These are phyloP conservation scores for Hippocampus kuda DNA, from an alignment of 2,797 vertebrate species.

Conservation along the genomic window DNA sequence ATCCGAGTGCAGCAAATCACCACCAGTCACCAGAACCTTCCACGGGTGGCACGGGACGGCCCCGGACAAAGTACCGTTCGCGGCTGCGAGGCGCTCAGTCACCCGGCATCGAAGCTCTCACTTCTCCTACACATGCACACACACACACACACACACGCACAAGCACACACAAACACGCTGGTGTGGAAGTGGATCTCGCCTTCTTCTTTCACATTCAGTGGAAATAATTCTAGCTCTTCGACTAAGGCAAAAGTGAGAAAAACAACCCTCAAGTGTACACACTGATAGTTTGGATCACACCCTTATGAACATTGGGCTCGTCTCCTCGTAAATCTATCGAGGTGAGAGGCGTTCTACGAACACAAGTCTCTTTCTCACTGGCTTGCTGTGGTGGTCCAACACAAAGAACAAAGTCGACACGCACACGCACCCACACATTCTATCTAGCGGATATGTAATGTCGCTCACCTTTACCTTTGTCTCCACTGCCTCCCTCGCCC, in stretches of 20 bases:
- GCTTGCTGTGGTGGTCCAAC: constrained; percentile 35
- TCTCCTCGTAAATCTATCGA: constrained; percentile 29
- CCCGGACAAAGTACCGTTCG: constrained; percentile 62
- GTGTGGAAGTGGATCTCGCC: neutral
- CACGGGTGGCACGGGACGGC: constrained; percentile 54
- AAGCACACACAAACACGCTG: neutral
- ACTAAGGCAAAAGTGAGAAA: neutral
- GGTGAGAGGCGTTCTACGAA: constrained; percentile 11
- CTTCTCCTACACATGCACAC: constrained; percentile 32
- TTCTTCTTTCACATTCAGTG: neutral
- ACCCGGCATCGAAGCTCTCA: constrained; percentile 35
- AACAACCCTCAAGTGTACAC: constrained; percentile 33
- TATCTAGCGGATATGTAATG: constrained; percentile 51
- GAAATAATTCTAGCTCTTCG: neutral
- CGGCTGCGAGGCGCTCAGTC: constrained; percentile 43
- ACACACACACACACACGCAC: constrained; percentile 9
- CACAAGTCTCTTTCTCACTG: constrained; percentile 11
- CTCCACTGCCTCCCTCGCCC: constrained; percentile 49
- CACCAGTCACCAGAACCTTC: constrained; percentile 58
- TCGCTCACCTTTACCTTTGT: constrained; percentile 67
- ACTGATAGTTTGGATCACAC: constrained; percentile 36
- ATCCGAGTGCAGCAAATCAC: constrained; percentile 61
- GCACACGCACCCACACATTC: constrained; percentile 9
- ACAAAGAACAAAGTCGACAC: constrained; percentile 31
- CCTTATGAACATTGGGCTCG: constrained; percentile 9